Evolutionary conservation across 2,797 vertebrate genomes (phyloP), one percentile per base, ranked within the genome.

Genomic region (Austrolebias charrua): DNA sequence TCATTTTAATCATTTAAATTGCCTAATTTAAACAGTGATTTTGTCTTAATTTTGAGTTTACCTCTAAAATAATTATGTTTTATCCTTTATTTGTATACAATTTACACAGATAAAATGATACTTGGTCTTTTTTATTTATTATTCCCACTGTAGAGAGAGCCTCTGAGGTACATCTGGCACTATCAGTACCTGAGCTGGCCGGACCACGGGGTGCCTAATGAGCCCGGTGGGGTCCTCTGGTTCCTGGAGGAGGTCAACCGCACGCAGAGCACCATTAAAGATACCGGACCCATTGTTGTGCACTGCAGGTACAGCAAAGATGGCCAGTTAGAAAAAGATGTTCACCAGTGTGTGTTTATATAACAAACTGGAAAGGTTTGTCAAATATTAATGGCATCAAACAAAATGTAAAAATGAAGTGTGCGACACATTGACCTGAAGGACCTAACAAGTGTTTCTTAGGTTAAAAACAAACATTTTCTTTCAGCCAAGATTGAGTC

Each of bases 151-250:
- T n/a, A 95, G 95, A 92, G 91, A n/a, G 93, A 94, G 65, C 75
- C 68, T 2, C 80, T 84, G 3, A 85, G 93, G 48, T 90, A 87
- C 64, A 94, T 95, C 79, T 94, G 90, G 91, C 95, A 96, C 77
- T 96, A 92, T 66, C 96, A 96, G 90, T 95, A 95, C 82, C 91
- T 95, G 60, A 94, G 94, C 82, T 95, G 96, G 95, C 96, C 94
- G 0, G 95, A 96, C 79, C 95, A 96, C 0, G 94, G 95, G 0
- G 96, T 96, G 20, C 94, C 94, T 28, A 94, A 93, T 0, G 94
- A 96, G 76, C 95, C 95, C 0, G 93, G 94, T 0, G 94, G 94
- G 0, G 94, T 95, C 19, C 91, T 96, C 16, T 92, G 93, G 88
- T 96, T 96, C 80, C 87, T 95, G 58, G 93, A 95, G 60, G 92